Base-by-base conservation (phyloP, 2,797 vertebrate species). In the Clarias pachynema region DNA sequence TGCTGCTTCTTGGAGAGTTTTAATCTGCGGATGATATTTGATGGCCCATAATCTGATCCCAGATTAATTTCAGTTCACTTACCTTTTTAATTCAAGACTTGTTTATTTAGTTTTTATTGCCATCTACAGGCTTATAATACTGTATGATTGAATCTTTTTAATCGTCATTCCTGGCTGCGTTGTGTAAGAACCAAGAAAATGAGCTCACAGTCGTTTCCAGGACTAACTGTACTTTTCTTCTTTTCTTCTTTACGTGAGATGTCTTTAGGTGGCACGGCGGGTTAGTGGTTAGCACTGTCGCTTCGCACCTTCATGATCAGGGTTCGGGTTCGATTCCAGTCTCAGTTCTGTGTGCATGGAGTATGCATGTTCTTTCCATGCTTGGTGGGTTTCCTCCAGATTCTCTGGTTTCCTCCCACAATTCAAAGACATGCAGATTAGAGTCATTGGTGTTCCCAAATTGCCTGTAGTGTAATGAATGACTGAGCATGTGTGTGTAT, bases 61-160 rank as follows among this genome's bases (percentile, higher is more conserved):
- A 37, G n/a, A 37, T 87, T 81, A n/a, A 81, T 83, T 84, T 84
- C 60, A 74, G 44, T 81, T 85, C 72, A 31, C 12, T 59, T 57
- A 59, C 29, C 56, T 72, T 75, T 72, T 79, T 68, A 40, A 57
- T 82, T 59, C 65, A 56, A 72, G 65, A 73, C 78, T 66, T 56
- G 65, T 49, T 59, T 20, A 24, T 79, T 37, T 75, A 49, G 75
- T 86, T 85, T 57, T 37, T 31, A 75, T 83, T 69, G 57, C 82
- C 75, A 69, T 72, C 22, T 31, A 18, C 70, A 75, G 26, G 29
- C 31, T 80, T 9, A 14, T 68, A 57, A 4, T 26, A 34, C 34
- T 34, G 34, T 34, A 59, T 26, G 53, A 77, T 44, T 6, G 9
- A 10, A 14, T 63, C 69, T n/a, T 59, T 84, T 59, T 65, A 6